Base-by-base conservation (phyloP, 2,888 invertebrate species). In the Tetrapedia diversipes region DNA sequence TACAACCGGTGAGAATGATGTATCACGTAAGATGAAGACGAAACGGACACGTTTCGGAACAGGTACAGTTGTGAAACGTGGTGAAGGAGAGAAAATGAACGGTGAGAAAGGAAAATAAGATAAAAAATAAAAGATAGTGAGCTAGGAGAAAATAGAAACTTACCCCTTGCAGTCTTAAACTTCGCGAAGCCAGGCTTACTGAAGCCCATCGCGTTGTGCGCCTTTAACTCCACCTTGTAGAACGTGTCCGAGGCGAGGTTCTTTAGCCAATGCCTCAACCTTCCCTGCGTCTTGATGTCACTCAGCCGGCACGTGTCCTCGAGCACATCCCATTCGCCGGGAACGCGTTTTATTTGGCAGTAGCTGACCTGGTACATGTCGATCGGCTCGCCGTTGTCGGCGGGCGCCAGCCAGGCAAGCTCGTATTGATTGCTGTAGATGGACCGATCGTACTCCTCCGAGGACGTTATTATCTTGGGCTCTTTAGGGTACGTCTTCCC, bases 341-440 rank as follows among this genome's bases (percentile, higher is more conserved):
- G 94, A 41, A 95, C 93, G 92, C 95, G 95, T 59, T 94, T 92
- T 32, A 95, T 96, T 89, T 95, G 95, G 91, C 97, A 97, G 92
- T 95, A 96, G 90, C 94, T 95, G 81, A 98, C 94, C 91, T 95
- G 94, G 92, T 97, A 98, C 91, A 93, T 93, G 89, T 96, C 96
- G 88, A 98, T 97, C 32, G 95, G 96, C 92, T 97, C 97, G 10
- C 98, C 98, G 92, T 98, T 98, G 89, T 98, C 96, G 61, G 95
- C 95, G 0, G 98, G 97, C 61, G 96, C 95, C 86, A 94, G 95
- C 98, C 98, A 98, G 88, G 95, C 94, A 24, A 98, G 91, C 88
- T 97, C 96, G 89, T 95, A 97, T 89, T 95, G 95, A 92, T 96
- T 95, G 32, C 95, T 95, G 90, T 95, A 97, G 49, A 93, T 93